Base-by-base conservation (phyloP, 2,113 vertebrate species). In the Thalassarche chlororhynchos region DNA sequence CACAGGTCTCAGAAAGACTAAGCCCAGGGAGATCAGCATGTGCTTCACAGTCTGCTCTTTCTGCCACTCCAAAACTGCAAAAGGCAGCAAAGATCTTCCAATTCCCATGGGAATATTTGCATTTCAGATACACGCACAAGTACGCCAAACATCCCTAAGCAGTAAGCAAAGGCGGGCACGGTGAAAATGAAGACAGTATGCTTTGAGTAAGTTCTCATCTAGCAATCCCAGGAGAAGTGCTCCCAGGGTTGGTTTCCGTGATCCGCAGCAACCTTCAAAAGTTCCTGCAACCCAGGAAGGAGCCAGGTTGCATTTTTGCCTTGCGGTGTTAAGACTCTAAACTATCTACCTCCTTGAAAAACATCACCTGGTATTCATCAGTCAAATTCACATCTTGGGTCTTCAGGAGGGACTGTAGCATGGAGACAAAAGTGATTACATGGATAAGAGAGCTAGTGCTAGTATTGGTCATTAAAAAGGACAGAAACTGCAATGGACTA, bases 101-200 rank as follows among this genome's bases (percentile, higher is more conserved):
- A 3, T 23, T n/a, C 12, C 60, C 42, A 25, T 0, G 8, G 87
- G 49, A 81, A 40, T 36, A 44, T 12, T 0, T 61, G 29, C 52
- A 54, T n/a, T 79, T 91, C 38, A 65, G 19, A 72, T 8, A 61
- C 14, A 7, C 1, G 19, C 47, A 23, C 28, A 18, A 34, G 12
- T 32, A 42, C 2, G 5, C 9, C 42, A 36, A 49, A 29, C 31
- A n/a, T 2, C 47, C 31, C 24, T 6, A 28, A 60, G 20, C 58
- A 23, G 51, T 28, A 31, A 52, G 58, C 29, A 38, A 32, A 71
- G 52, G n/a, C 1, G 1, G 23, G 36, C 18, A 19, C 1, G 4
- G 31, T 26, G 32, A 49, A 79, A 57, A 46, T 0, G 1, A 61
- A n/a, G 46, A 29, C 12, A 16, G 14, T 6, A 10, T 2, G 8